Conservation (phyloP, 2,797 vertebrate genomes). For the Enteromius anoplus region DNA sequence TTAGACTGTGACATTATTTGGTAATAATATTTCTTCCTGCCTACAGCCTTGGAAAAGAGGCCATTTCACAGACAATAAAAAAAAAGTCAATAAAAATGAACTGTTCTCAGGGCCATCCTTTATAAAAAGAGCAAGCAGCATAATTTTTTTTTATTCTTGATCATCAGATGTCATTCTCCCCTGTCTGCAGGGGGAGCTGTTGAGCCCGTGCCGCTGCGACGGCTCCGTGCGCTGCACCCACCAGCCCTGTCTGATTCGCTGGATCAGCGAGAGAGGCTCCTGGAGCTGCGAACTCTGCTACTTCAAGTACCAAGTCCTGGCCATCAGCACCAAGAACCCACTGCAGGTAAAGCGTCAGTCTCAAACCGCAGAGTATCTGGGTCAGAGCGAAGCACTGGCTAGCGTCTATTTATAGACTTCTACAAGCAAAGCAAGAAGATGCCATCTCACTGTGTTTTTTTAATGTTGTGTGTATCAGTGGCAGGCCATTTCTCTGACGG, state of each 20-base stretch:
- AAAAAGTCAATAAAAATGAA: neutral
- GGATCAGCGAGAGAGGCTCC: slow-evolving; percentile 85
- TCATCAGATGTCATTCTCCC: neutral
- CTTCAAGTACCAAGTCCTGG: slow-evolving; percentile 87
- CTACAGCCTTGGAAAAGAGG: neutral
- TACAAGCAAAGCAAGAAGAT: neutral
- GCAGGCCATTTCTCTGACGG: slow-evolving; percentile 94
- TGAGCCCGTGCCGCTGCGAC: slow-evolving; percentile 82
- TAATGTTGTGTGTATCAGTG: slow-evolving; percentile 74
- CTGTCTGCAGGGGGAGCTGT: slow-evolving; percentile 75
- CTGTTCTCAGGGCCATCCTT: neutral
- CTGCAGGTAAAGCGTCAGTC: slow-evolving; percentile 75
- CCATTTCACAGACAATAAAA: neutral
- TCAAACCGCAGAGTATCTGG: slow-evolving; percentile 19
- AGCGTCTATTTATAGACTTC: neutral
- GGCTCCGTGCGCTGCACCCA: slow-evolving; percentile 84
- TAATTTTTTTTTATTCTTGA: neutral
- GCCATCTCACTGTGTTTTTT: neutral
- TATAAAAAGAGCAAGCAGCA: neutral
- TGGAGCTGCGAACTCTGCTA: slow-evolving; percentile 88
- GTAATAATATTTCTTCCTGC: neutral
- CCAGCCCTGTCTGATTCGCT: slow-evolving; percentile 85
- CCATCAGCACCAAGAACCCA: slow-evolving; percentile 86
- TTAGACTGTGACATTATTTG: neutral
- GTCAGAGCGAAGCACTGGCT: slow-evolving; percentile 16